These are phyloP conservation scores for Meta bourneti DNA, from an alignment of 2,888 invertebrate genomes.

Conservation along the genomic window DNA sequence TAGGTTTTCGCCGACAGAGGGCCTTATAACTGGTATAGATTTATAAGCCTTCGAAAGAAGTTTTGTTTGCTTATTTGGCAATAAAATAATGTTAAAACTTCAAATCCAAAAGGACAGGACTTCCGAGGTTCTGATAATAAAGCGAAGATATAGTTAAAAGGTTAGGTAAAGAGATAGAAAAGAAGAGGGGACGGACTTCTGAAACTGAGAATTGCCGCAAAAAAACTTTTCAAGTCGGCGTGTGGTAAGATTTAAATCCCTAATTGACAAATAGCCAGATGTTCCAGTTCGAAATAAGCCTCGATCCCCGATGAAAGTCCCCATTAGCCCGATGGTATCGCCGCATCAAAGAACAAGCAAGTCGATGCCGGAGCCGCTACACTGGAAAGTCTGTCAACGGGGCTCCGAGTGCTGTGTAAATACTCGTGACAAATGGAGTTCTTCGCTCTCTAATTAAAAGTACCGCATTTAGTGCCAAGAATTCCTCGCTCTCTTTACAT, in stretches of 20 bases:
- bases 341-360: constrained; percentile 20
- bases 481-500: constrained; percentile 73
- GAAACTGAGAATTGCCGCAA: too few relatives aligned
- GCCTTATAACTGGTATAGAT: too few relatives aligned
- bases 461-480: constrained; percentile 74
- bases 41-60: too few relatives aligned
- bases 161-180: too few relatives aligned
- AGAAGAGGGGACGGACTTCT: too few relatives aligned
- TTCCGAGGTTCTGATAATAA: too few relatives aligned
- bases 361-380: background rate
- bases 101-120: too few relatives aligned
- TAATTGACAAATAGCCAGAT: background rate
- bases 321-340: constrained; percentile 8
- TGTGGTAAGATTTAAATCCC: background rate
- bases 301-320: constrained; percentile 28
- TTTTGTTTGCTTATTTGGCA: too few relatives aligned
- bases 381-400: constrained; percentile 62
- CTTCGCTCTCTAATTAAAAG: constrained; percentile 72
- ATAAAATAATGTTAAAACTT: too few relatives aligned
- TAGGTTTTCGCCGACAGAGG: too few relatives aligned
- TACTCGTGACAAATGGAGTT: constrained; percentile 73
- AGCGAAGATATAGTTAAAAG: too few relatives aligned
- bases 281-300: background rate
- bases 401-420: constrained; percentile 65
- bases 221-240: too few relatives aligned